These are phyloP conservation scores for Arrhamphus sclerolepis DNA, from an alignment of 2,797 vertebrate species.

Conservation along the genomic window DNA sequence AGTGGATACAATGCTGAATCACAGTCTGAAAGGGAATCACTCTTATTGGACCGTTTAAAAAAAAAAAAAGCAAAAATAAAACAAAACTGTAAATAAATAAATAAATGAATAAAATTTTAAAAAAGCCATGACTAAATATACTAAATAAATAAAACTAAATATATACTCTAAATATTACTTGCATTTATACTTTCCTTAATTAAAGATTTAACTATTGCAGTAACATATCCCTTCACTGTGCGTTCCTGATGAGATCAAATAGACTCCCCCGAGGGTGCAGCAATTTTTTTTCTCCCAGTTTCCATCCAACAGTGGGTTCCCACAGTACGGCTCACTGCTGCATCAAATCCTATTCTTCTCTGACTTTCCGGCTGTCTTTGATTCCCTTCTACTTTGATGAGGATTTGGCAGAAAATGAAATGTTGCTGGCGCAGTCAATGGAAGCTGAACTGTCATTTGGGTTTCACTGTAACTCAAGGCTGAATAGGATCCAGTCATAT, in stretches of 20 bases:
- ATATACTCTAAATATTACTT: neutral
- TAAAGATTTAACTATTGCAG: conserved; percentile 8
- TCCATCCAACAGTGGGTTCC: conserved; percentile 51
- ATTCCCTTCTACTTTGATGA: conserved; percentile 57
- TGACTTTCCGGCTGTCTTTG: conserved; percentile 43
- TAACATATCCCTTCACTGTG: conserved; percentile 5
- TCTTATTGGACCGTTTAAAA: neutral
- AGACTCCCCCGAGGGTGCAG: conserved; percentile 26
- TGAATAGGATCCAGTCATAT: conserved; percentile 56
- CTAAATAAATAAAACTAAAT: neutral
- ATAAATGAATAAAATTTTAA: too few relatives aligned
- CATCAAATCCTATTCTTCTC: conserved; percentile 61
- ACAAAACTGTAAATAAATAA: neutral
- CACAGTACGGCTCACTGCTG: conserved; percentile 43
- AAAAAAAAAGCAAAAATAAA: too few relatives aligned
- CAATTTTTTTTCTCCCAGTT: conserved; percentile 49
- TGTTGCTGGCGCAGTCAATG: conserved; percentile 22
- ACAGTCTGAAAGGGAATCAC: neutral
- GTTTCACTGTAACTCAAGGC: conserved; percentile 53
- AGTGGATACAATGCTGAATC: conserved; percentile 6
- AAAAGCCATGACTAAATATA: too few relatives aligned
- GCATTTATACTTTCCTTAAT: conserved; percentile 6
- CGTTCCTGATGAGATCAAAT: conserved; percentile 34
- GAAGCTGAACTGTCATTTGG: conserved; percentile 57
- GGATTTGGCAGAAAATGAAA: conserved; percentile 69